Percentiles rank a stretch among this genome's conserved stretches.
phyloP scores from a whole-genome alignment of 2,113 vertebrate species.

The Platichthys flesus region DNA sequence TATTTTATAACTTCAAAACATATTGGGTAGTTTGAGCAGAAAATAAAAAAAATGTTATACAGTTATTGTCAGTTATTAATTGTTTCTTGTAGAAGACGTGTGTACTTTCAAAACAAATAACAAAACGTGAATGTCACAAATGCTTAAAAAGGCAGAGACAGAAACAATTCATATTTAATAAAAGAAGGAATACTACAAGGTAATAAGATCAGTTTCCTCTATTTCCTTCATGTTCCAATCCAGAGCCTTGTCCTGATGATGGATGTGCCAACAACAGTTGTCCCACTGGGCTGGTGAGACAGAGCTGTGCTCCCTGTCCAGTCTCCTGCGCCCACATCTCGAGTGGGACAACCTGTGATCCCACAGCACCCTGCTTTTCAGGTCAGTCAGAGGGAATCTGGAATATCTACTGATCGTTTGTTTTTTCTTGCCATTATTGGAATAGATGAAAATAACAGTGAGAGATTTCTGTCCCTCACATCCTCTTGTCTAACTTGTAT shows the following conservation, averaged over 20 bases:
- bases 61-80: too few relatives aligned
- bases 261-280: conserved; percentile 84
- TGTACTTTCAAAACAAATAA: too few relatives aligned
- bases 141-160: too few relatives aligned
- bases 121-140: too few relatives aligned
- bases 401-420: neutral
- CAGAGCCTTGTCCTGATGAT: conserved; percentile 84
- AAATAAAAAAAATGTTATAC: too few relatives aligned
- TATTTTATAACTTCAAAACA: too few relatives aligned
- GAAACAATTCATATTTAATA: neutral
- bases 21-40: too few relatives aligned
- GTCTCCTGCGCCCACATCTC: conserved; percentile 87
- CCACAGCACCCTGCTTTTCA: conserved; percentile 77
- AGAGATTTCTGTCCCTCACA: neutral
- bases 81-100: too few relatives aligned
- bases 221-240: neutral
- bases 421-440: neutral
- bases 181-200: neutral
- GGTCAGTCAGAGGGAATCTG: conserved; percentile 71
- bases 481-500: neutral
- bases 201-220: too few relatives aligned
- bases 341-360: conserved; percentile 65
- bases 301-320: conserved; percentile 85
- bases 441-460: neutral
- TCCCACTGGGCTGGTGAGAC: conserved; percentile 74